Percentiles rank a stretch among this genome's conserved stretches.
These are phyloP conservation scores for Apocrypta bakeri DNA, from an alignment of 1,140 invertebrate species.

Conservation along the genomic window DNA sequence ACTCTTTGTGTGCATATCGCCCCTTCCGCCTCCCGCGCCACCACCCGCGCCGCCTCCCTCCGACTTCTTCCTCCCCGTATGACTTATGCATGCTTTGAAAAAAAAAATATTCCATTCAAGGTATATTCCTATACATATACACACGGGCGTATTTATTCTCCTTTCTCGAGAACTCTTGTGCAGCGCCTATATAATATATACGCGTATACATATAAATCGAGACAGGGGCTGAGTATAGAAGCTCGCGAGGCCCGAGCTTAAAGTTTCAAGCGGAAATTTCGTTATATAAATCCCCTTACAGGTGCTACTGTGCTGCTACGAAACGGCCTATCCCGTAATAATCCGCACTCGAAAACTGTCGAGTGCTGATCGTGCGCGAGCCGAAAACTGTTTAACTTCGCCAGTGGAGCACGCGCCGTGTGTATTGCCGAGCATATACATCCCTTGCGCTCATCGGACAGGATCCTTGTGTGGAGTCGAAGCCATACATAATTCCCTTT, in stretches of 20 bases:
- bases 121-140: too few relatives aligned
- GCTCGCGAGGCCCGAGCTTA: background rate
- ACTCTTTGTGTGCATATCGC: background rate
- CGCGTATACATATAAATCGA: background rate
- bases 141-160: too few relatives aligned
- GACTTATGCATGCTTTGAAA: too few relatives aligned
- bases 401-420: background rate
- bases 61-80: too few relatives aligned
- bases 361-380: constrained; percentile 16
- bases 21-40: too few relatives aligned
- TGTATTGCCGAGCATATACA: too few relatives aligned
- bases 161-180: too few relatives aligned
- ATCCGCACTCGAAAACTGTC: constrained; percentile 33
- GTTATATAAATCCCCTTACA: constrained; percentile 20
- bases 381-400: constrained; percentile 25
- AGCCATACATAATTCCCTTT: constrained; percentile 12
- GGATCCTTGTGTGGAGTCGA: background rate
- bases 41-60: too few relatives aligned
- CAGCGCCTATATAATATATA: too few relatives aligned
- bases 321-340: constrained; percentile 23
- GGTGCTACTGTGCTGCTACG: background rate
- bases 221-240: background rate
- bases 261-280: constrained; percentile 20
- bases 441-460: background rate
- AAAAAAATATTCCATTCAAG: too few relatives aligned